Evolutionary conservation across 1,140 invertebrate genomes (phyloP).

Genomic region (Zophobas morio): DNA sequence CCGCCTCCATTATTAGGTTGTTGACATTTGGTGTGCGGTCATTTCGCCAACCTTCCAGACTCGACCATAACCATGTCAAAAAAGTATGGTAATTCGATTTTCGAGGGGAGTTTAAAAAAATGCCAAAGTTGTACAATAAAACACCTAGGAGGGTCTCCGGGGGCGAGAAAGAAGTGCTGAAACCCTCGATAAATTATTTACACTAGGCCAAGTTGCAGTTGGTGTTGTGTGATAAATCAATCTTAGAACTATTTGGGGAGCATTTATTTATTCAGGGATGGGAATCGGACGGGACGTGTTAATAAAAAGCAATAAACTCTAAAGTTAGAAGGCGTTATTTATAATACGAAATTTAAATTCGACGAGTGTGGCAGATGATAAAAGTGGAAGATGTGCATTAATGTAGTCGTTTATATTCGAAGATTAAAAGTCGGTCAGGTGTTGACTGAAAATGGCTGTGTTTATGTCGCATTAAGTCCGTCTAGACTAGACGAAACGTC

Average conservation of each 20-base stretch:
- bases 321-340: too few species aligned
- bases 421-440: background rate
- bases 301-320: too few species aligned
- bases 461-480: too few species aligned
- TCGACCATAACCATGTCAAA: too few species aligned
- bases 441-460: background rate
- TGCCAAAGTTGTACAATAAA: slow-evolving; percentile 23
- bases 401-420: background rate
- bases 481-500: too few species aligned
- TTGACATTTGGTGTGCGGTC: too few species aligned
- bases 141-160: slow-evolving; percentile 1
- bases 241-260: background rate
- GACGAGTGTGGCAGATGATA: background rate
- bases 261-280: slow-evolving; percentile 3
- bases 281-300: background rate
- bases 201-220: slow-evolving; percentile 1
- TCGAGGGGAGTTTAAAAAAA: slow-evolving; percentile 13
- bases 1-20: too few species aligned
- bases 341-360: too few species aligned
- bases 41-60: too few species aligned
- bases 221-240: background rate
- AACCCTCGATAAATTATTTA: slow-evolving; percentile 16
- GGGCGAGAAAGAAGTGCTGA: slow-evolving; percentile 7
- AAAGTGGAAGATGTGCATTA: background rate
- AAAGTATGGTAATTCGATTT: too few species aligned